phyloP scores from a whole-genome alignment of 2,113 vertebrate genomes.

The Passer domesticus region DNA sequence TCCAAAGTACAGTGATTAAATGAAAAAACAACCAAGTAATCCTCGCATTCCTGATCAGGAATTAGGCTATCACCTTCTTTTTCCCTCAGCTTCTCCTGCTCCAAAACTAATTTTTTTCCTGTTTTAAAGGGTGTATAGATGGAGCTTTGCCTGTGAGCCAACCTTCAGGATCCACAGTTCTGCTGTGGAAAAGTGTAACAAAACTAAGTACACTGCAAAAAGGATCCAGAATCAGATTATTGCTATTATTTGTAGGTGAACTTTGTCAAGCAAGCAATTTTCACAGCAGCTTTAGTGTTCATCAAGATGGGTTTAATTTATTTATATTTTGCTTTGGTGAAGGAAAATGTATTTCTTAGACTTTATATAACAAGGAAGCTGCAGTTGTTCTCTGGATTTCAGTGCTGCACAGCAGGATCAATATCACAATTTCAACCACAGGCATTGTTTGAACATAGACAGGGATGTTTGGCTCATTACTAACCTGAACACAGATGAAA shows the following conservation, averaged over 20 bases:
- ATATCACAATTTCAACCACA: background rate
- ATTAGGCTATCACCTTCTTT: background rate
- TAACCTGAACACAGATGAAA: constrained; percentile 34
- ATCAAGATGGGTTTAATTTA: background rate
- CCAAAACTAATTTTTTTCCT: background rate
- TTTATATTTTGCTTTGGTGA: constrained; percentile 4
- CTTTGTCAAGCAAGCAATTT: background rate
- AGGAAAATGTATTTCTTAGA: background rate
- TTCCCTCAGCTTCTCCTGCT: background rate
- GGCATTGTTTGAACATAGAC: background rate
- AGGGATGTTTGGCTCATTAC: background rate
- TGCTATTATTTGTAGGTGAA: background rate
- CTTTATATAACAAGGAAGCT: constrained; percentile 28
- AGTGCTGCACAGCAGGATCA: background rate
- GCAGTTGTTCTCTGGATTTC: background rate
- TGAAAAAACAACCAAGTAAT: background rate
- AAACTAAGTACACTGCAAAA: background rate
- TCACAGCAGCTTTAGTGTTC: background rate
- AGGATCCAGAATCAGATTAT: background rate
- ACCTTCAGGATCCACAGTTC: background rate
- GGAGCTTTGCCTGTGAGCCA: background rate
- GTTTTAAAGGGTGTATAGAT: background rate
- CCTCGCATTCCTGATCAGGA: background rate
- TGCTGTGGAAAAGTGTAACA: background rate
- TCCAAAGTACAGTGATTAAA: background rate